phyloP scores from a whole-genome alignment of 2,797 vertebrate species.

The Luscinia megarhynchos region DNA sequence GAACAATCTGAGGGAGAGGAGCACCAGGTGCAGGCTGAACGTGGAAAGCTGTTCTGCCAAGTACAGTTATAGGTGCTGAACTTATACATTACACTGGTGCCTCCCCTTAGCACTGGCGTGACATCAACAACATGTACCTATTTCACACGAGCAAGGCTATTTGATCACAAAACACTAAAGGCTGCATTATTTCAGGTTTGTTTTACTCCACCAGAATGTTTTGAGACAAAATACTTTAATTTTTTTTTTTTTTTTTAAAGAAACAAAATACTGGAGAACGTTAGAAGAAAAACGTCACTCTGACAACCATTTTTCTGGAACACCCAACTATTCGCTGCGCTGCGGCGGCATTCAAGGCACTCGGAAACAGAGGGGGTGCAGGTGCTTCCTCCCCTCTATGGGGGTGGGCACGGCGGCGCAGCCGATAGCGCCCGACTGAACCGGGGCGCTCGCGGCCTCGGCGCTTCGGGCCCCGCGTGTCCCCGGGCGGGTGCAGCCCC shows the following conservation, averaged over 20 bases:
- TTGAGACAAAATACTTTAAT: accelerated
- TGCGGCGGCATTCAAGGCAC: accelerated
- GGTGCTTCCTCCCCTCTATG: background rate
- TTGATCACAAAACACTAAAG: background rate
- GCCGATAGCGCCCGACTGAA: background rate
- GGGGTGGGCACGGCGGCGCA: background rate
- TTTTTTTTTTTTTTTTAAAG: too few species aligned
- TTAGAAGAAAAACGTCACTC: background rate
- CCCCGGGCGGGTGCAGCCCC: background rate
- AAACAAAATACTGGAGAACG: accelerated
- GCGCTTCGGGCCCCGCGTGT: background rate
- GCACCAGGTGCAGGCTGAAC: accelerated
- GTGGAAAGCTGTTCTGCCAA: background rate
- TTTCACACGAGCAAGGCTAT: accelerated
- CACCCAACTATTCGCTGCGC: accelerated
- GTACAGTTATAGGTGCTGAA: accelerated
- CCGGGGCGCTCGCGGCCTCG: accelerated
- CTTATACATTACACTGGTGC: accelerated
- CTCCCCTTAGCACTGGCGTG: background rate
- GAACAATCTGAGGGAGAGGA: background rate
- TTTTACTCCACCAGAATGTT: background rate
- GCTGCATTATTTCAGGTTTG: background rate
- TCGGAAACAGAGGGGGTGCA: accelerated
- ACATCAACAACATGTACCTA: accelerated
- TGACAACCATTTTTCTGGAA: background rate